Evolutionary conservation across 2,113 vertebrate genomes (phyloP).

Genomic region (Eclectus roratus): DNA sequence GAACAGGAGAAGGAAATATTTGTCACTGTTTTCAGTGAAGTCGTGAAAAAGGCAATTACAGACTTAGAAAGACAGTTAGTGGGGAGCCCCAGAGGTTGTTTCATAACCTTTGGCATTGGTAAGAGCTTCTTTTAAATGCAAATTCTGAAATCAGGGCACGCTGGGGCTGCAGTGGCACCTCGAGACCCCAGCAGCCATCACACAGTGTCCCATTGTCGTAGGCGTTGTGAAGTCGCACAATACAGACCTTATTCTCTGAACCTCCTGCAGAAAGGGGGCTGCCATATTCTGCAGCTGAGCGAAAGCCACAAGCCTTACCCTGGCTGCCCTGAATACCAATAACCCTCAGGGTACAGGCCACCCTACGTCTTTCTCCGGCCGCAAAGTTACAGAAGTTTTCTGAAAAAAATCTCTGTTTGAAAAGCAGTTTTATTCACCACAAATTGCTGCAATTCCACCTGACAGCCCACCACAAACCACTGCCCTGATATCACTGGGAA

Average conservation of each 20-base stretch:
- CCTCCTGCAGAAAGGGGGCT: not conserved
- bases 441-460: too few relatives aligned
- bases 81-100: not conserved
- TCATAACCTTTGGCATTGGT: not conserved
- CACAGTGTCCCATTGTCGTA: not conserved
- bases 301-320: accelerated
- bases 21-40: accelerated
- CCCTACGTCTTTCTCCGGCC: accelerated
- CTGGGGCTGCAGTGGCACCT: not conserved
- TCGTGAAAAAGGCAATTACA: not conserved
- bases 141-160: accelerated
- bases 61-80: too few relatives aligned
- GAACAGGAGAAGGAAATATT: not conserved
- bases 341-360: not conserved
- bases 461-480: not conserved
- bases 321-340: not conserved
- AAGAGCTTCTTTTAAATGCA: not conserved
- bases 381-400: not conserved
- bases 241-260: not conserved
- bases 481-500: accelerated
- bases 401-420: too few relatives aligned
- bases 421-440: accelerated
- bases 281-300: not conserved
- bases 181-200: not conserved
- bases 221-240: not conserved